A percentile compares a stretch with the other conserved stretches of the same genome.
Evolutionary conservation across 2,888 invertebrate genomes (phyloP).

Genomic region (Chrysolina oricalcia): DNA sequence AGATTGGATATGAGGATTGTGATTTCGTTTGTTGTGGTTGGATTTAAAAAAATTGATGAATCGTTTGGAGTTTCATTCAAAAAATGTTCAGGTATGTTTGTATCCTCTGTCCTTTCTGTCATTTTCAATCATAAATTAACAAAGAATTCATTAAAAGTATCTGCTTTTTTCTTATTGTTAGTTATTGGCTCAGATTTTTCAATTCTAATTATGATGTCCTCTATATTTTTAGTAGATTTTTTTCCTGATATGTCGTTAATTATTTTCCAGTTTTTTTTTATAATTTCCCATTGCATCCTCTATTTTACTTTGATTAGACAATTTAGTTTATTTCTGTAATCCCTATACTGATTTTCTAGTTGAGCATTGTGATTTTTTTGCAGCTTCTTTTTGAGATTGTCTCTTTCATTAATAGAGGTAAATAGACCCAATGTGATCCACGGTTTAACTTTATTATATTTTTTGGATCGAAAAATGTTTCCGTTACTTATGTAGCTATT

Average conservation of each 20-base stretch:
- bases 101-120: too few relatives aligned
- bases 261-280: constrained; percentile 27
- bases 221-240: too few relatives aligned
- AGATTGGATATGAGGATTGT: too few relatives aligned
- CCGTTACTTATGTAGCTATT: neutral
- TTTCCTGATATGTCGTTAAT: too few relatives aligned
- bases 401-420: constrained; percentile 26
- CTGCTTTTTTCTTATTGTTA: too few relatives aligned
- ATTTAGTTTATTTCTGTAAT: too few relatives aligned
- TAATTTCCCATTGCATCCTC: constrained; percentile 16
- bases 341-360: constrained; percentile 29
- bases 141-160: too few relatives aligned
- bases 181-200: too few relatives aligned
- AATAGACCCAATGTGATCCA: constrained; percentile 27
- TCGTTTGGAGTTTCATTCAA: too few relatives aligned
- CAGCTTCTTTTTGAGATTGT: constrained; percentile 26
- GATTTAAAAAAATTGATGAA: constrained; percentile 10
- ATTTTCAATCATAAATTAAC: too few relatives aligned
- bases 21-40: neutral
- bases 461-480: constrained; percentile 2
- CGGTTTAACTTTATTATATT: constrained; percentile 25
- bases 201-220: too few relatives aligned
- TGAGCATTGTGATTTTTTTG: constrained; percentile 9
- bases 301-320: constrained; percentile 28
- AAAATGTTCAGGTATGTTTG: too few relatives aligned